Percentiles rank a stretch among this genome's conserved stretches.
Evolutionary conservation across 2,888 invertebrate species (phyloP).

Genomic region (Salpingus planirostris): DNA sequence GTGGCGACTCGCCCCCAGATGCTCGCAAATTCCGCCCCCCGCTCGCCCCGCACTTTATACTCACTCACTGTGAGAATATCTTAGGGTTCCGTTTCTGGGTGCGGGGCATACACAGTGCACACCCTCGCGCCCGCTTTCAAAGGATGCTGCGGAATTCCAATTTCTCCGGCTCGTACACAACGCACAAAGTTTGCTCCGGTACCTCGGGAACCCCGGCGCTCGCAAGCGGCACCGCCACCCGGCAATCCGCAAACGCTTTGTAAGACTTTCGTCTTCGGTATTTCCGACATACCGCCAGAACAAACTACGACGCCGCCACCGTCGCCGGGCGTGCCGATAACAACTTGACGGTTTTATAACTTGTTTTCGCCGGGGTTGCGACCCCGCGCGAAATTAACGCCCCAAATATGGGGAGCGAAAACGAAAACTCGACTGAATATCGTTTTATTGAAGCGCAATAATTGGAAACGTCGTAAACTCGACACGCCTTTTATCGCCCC

Average conservation of each 20-base stretch:
- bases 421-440: conserved; percentile 5
- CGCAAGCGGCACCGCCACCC: too few relatives aligned
- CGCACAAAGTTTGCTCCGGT: conserved; percentile 31
- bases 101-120: too few relatives aligned
- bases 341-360: conserved; percentile 19
- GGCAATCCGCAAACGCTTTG: conserved; percentile 31
- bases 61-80: too few relatives aligned
- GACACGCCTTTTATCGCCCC: too few relatives aligned
- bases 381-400: conserved; percentile 12
- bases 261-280: conserved; percentile 30
- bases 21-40: conserved; percentile 19
- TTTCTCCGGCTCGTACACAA: too few relatives aligned
- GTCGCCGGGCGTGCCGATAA: conserved; percentile 8
- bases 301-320: conserved; percentile 15
- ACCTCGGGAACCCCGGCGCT: too few relatives aligned
- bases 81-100: too few relatives aligned
- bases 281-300: conserved; percentile 27
- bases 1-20: conserved; percentile 15
- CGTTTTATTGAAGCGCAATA: conserved; percentile 9
- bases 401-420: conserved; percentile 9
- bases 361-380: conserved; percentile 10
- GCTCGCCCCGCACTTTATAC: conserved; percentile 26
- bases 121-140: too few relatives aligned
- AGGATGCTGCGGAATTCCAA: conserved; percentile 33
- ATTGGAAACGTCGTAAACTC: conserved; percentile 6